These are phyloP conservation scores for Columba janthina DNA, from an alignment of 2,113 vertebrate genomes.

Conservation along the genomic window DNA sequence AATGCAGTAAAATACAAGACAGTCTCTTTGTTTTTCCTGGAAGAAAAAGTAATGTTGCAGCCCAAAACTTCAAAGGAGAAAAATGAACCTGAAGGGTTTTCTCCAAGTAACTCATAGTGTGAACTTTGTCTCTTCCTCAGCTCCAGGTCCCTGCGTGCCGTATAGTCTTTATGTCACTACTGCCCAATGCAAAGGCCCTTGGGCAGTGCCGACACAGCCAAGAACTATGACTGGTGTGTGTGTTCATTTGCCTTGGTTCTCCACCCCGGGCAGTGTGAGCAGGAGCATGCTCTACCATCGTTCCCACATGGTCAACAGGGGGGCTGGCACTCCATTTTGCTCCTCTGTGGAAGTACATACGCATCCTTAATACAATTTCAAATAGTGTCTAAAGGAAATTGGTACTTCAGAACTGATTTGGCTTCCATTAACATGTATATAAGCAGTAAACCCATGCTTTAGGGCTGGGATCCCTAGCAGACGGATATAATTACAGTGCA, in stretches of 20 bases:
- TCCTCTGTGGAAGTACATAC: fast-evolving
- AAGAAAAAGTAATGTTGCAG: no score
- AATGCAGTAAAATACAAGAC: neutral
- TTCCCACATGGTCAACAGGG: fast-evolving
- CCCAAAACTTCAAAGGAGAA: neutral
- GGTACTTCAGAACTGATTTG: neutral
- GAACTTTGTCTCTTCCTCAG: neutral
- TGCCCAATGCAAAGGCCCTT: neutral
- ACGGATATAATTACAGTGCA: neutral
- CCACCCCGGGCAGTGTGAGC: neutral
- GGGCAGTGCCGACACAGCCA: neutral
- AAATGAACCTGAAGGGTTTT: neutral
- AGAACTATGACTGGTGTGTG: fast-evolving
- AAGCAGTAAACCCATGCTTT: neutral
- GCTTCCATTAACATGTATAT: neutral
- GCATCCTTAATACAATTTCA: neutral
- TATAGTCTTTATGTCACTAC: neutral
- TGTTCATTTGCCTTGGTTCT: neutral
- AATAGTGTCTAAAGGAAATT: neutral
- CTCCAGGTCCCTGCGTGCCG: neutral
- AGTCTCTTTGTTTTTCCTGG: neutral
- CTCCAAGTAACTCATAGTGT: neutral
- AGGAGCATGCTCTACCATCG: fast-evolving
- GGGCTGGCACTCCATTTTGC: neutral
- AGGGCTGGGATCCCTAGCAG: neutral